Evolutionary conservation across 2,113 vertebrate species (phyloP).

Genomic region (Synchiropus splendidus): DNA sequence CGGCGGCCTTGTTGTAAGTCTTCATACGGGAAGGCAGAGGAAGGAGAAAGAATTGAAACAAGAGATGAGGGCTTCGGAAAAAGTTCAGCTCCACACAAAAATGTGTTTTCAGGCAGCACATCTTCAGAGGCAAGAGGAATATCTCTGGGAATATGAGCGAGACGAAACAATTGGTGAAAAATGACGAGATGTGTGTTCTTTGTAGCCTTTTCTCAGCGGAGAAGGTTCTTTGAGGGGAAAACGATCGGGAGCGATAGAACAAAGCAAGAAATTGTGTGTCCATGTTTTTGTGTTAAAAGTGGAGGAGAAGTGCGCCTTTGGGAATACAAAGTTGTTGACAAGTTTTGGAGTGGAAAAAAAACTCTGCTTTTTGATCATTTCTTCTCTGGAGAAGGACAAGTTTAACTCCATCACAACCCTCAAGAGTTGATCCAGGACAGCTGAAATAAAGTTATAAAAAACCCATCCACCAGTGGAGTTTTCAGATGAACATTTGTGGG

Average conservation of each 20-base stretch:
- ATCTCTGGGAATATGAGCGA: slow-evolving; percentile 4
- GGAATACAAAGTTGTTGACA: too few relatives aligned
- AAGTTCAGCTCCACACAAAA: not conserved
- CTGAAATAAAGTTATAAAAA: too few relatives aligned
- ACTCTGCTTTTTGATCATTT: too few relatives aligned
- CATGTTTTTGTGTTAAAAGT: not conserved
- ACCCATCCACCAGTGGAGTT: too few relatives aligned
- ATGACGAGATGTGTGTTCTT: slow-evolving; percentile 6
- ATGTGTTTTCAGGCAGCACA: not conserved
- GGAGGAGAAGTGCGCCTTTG: not conserved
- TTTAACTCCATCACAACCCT: too few relatives aligned
- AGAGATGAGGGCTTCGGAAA: slow-evolving; percentile 1
- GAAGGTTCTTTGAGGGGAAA: slow-evolving; percentile 4
- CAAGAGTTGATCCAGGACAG: too few relatives aligned
- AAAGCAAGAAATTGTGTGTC: slow-evolving; percentile 4
- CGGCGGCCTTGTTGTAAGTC: not conserved
- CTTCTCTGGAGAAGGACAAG: too few relatives aligned
- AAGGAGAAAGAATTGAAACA: not conserved
- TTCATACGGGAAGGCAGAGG: slow-evolving; percentile 1
- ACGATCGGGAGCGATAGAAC: slow-evolving; percentile 2
- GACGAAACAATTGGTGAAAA: slow-evolving; percentile 2
- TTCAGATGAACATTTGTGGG: too few relatives aligned
- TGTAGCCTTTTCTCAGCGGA: too few relatives aligned
- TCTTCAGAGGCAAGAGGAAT: slow-evolving; percentile 7
- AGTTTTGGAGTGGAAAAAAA: too few relatives aligned